A percentile compares a stretch with the other conserved stretches of the same genome.
phyloP scores from a whole-genome alignment of 2,113 vertebrate genomes.

The Tyrannus savana region DNA sequence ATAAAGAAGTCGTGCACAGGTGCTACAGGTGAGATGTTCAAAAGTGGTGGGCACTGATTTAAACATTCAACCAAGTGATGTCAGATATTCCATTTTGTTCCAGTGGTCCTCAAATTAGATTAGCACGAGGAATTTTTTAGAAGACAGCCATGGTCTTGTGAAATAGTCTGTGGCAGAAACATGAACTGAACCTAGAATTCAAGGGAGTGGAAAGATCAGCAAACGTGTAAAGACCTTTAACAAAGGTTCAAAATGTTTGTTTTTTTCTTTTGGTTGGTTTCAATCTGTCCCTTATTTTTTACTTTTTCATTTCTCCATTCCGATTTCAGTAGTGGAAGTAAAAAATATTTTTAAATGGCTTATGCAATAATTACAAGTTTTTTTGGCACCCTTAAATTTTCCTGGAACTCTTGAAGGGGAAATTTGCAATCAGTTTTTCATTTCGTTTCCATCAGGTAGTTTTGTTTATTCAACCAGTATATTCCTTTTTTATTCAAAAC shows the following conservation, averaged over 20 bases:
- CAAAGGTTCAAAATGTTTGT: rapidly evolving
- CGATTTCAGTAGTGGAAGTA: background rate
- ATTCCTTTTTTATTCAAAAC: background rate
- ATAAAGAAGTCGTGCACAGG: background rate
- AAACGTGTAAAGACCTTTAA: background rate
- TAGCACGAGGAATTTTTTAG: background rate
- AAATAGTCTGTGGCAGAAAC: background rate
- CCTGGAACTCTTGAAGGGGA: background rate
- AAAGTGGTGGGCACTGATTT: background rate
- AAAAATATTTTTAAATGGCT: background rate
- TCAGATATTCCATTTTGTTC: background rate
- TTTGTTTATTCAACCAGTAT: background rate
- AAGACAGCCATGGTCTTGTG: background rate
- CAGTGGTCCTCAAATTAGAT: background rate
- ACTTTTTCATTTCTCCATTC: background rate
- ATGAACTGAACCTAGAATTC: background rate
- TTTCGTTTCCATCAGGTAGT: background rate
- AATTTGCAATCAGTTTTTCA: background rate
- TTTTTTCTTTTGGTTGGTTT: background rate
- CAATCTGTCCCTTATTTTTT: background rate
- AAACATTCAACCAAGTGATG: background rate
- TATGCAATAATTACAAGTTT: background rate
- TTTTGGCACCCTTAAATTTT: background rate
- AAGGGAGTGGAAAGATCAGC: background rate
- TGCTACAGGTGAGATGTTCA: background rate